phyloP scores from a whole-genome alignment of 2,797 vertebrate genomes.

The Dendrocincla fuliginosa region DNA sequence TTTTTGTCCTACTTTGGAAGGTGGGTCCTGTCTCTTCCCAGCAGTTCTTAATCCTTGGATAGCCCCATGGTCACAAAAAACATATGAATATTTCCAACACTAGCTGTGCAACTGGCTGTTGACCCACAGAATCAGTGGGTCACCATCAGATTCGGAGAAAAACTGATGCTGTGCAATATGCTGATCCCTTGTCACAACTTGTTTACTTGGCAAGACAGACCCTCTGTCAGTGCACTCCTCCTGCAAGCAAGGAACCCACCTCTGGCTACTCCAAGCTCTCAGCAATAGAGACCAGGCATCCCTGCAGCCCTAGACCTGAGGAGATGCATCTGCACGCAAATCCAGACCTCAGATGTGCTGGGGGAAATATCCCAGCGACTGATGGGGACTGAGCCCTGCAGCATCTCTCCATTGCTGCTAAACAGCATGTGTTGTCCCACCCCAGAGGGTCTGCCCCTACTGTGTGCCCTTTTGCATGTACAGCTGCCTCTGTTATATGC shows the following conservation, averaged over 20 bases:
- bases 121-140: not conserved
- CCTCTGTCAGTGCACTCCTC: not conserved
- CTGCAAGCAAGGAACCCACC: not conserved
- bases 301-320: not conserved
- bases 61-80: not conserved
- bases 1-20: not conserved
- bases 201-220: not conserved
- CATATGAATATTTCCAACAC: not conserved
- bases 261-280: not conserved
- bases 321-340: fast-evolving
- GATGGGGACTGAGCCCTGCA: not conserved
- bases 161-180: fast-evolving
- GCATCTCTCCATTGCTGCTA: not conserved
- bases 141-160: fast-evolving
- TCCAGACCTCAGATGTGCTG: not conserved
- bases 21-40: not conserved
- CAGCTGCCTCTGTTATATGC: not conserved
- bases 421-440: not conserved
- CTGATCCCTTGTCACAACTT: not conserved
- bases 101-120: not conserved
- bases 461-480: not conserved
- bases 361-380: not conserved
- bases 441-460: not conserved
- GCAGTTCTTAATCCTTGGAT: not conserved
- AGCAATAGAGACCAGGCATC: not conserved